Conservation (phyloP, 2,888 invertebrate genomes). For the Frankliniella fusca region DNA sequence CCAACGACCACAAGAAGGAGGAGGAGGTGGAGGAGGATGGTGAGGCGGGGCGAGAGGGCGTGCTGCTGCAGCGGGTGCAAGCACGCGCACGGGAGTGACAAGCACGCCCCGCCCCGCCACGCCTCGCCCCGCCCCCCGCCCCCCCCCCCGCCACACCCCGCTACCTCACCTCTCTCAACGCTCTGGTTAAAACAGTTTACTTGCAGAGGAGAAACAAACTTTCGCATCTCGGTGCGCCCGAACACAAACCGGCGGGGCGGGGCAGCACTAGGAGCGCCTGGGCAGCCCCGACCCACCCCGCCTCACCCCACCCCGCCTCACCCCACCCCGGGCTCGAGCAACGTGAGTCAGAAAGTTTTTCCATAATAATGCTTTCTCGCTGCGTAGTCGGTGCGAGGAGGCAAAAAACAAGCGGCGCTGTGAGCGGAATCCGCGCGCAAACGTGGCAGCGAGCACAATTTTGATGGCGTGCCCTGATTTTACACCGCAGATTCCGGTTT, state of each 20-base stretch:
- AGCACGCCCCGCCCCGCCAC: neutral
- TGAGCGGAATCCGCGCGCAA: neutral
- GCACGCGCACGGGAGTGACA: no score
- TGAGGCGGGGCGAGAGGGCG: no score
- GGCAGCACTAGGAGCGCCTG: no score
- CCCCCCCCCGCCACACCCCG: neutral
- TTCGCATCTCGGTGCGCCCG: neutral
- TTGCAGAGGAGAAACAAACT: constrained; percentile 2
- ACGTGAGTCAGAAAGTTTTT: constrained; percentile 1
- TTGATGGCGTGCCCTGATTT: neutral
- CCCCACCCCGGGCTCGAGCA: neutral
- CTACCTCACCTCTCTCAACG: neutral
- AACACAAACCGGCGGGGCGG: no score
- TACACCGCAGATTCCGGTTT: neutral
- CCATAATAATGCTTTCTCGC: constrained; percentile 11
- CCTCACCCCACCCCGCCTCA: neutral
- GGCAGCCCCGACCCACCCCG: no score
- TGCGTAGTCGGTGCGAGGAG: neutral
- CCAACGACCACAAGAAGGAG: neutral
- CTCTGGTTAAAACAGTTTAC: constrained; percentile 4
- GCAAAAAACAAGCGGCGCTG: neutral
- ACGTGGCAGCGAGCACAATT: neutral
- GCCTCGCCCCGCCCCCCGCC: neutral
- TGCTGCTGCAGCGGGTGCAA: no score
- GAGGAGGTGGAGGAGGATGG: no score